Evolutionary conservation across 2,888 invertebrate genomes (phyloP), one percentile per base, ranked within the genome.

Genomic region (Pseudococcus jackbeardsleyi): DNA sequence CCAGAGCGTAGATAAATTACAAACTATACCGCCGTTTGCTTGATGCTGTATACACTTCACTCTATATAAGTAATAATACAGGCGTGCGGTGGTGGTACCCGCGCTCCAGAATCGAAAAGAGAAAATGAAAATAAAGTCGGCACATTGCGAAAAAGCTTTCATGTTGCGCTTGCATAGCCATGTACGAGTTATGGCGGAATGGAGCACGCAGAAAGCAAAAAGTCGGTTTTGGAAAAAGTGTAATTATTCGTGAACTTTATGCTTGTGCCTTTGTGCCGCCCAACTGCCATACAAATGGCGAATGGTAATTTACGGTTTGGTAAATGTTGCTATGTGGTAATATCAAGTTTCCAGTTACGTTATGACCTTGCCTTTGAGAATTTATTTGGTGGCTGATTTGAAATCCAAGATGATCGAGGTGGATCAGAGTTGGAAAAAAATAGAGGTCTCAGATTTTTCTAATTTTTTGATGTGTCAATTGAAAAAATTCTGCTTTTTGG

Each of bases 1-100:
- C 59, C 19, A 19, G 59, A 59, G 59, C 72, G 72, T 72, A 72
- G 39, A 72, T 72, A 72, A 72, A 72, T 72, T 72, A 72, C 72
- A 72, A 72, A 72, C 26, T 39, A 72, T 33, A 72, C 72, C 72
- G 15, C 72, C 26, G 26, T 3, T 33, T 33, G 72, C 26, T 15
- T 6, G 72, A 19, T 15, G 72, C 68, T 59, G 0, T 7, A 19
- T 19, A 15, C 54, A 54, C 19, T 19, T 19, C 19, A 59, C 19
- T 19, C n/a, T 59, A 19, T 19, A 59, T 59, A 59, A 59, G 59
- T 59, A 59, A 59, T 59, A 59, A 59, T 59, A 19, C 59, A 5
- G 17, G 46, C 17, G 15, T 54, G 17, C 4, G 17, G 59, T 19
- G 17, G 59, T 19, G 19, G 19, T 59, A 3, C 19, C 50, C 11